A percentile compares a stretch with the other conserved stretches of the same genome.
Conservation (phyloP, 1,140 invertebrate genomes). For the Frieseomelitta varia region DNA sequence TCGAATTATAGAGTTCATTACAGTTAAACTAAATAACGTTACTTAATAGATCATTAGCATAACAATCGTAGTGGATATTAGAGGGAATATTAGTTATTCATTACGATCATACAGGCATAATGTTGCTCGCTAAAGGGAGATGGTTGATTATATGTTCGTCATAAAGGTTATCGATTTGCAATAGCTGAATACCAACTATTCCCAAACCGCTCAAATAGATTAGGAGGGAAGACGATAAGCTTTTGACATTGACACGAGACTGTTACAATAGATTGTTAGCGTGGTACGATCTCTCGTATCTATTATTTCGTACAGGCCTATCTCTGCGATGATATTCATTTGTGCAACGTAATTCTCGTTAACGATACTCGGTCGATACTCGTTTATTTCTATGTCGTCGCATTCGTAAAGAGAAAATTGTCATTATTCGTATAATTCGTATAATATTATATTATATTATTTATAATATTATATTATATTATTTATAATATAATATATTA, state of each 20-base stretch:
- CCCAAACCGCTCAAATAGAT: neutral
- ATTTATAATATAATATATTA: no score
- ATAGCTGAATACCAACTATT: neutral
- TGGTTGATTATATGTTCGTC: neutral
- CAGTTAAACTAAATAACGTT: neutral
- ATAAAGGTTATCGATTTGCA: neutral
- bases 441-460: no score
- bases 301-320: neutral
- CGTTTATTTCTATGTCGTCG: no score
- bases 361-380: no score
- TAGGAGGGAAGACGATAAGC: neutral
- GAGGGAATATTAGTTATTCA: neutral
- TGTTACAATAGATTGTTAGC: neutral
- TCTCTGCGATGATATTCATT: neutral
- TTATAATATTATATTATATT: no score
- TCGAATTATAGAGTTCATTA: neutral
- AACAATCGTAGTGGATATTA: neutral
- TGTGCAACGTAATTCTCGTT: no score
- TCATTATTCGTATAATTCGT: no score
- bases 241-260: neutral
- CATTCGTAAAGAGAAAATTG: no score
- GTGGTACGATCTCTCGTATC: neutral
- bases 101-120: neutral
- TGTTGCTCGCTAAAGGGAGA: neutral
- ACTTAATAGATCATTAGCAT: neutral